Evolutionary conservation across 2,113 vertebrate species (phyloP), one percentile per base, ranked within the genome.

Genomic region (Riparia riparia): DNA sequence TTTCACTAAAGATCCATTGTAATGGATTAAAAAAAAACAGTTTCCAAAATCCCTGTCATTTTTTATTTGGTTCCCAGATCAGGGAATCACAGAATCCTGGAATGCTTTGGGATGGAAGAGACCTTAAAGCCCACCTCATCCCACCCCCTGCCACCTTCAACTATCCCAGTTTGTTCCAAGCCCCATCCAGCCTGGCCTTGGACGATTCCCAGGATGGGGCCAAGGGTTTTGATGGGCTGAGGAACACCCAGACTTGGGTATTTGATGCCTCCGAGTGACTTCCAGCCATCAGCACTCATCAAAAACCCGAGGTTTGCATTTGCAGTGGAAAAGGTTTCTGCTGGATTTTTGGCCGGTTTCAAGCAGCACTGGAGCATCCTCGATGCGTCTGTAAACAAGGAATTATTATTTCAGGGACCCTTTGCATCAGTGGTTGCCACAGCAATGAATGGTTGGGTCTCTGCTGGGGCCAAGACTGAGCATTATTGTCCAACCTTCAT

Each of bases 381-480:
- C 2, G 47, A 24, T 34, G 37, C 1, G 1, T 66, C 88, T 56
- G 78, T 98, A 95, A 98, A 98, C 97, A 98, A 98, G 73, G 57
- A 94, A 95, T 97, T 95, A 96, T 97, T 95, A 97, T 98, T 98
- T 82, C 93, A 97, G 98, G 96, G 94, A 97, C 95, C 93, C 97
- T 96, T 98, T 96, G 95, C 96, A 97, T 98, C 96, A 91, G 95
- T 64, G 77, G 97, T 98, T 97, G 84, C 97, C 85, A 84, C 97
- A 92, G 96, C 89, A 94, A 93, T 95, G 90, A 96, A 94, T 97
- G 84, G 85, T 95, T 97, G 34, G 86, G 86, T 95, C 87, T 82
- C 94, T 90, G 49, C 65, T 77, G 84, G 94, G 96, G 96, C 91
- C 97, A 96, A 37, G 95, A 82, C 41, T 42, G 90, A 86, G 63